Evolutionary conservation across 2,797 vertebrate genomes (phyloP), one percentile per base, ranked within the genome.

Genomic region (Ctenopoma multispine): DNA sequence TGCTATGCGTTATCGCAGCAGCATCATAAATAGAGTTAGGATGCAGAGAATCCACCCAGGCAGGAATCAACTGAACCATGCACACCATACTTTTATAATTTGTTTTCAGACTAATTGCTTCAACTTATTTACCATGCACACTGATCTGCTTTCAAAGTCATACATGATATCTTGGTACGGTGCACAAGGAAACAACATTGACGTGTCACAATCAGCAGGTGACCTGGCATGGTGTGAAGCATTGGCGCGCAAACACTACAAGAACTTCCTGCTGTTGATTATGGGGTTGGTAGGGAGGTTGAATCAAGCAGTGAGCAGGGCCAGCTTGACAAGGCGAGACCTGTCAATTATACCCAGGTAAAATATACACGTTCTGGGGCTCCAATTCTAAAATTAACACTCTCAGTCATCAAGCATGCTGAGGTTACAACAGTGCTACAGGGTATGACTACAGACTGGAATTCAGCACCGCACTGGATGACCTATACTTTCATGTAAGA

Each of bases 261-360:
- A 76, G 50, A 63, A 92, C 92, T 93, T 94, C 93, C 93, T 94
- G 86, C 64, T 51, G 75, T 54, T 92, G 90, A 94, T 94, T 93
- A 94, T 60, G 63, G 92, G 93, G 84, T 92, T 88, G 81, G 84
- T 74, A 36, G 66, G 69, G 69, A 72, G 55, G 67, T 61, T 87
- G 82, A 89, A 83, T 81, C 81, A 88, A 89, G 85, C 82, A 7
- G 75, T 41, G 31, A 73, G 81, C 38, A 43, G 62, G 56, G 77
- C 83, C 77, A 79, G 84, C 68, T 58, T 62, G 70, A 90, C 87
- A 67, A 80, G 72, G 85, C 81, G 27, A 86, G 75, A 92, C 85
- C 84, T 91, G 85, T 86, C 85, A 90, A 91, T 92, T 92, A 92
- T 14, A 71, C 55, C 21, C 82, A 85, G 84, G 87, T 92, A 82